Conservation (phyloP, 2,113 vertebrate species). For the Pseudorhombus dupliciocellatus region DNA sequence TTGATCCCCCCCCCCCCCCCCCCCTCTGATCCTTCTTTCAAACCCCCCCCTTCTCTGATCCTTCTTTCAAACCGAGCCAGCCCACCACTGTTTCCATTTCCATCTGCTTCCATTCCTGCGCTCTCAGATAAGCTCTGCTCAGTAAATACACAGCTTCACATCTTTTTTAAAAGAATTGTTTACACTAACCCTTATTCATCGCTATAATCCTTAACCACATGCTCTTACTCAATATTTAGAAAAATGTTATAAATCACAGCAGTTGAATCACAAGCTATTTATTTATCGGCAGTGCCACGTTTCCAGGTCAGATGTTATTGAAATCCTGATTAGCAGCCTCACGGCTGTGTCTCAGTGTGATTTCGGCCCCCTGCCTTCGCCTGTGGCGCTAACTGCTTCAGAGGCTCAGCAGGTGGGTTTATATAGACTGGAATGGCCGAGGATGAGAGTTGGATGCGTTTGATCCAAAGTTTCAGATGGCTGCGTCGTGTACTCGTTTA, state of each 20-base stretch:
- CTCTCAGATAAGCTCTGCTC: slow-evolving; percentile 49
- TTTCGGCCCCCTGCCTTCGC: slow-evolving; percentile 16
- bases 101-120: slow-evolving; percentile 57
- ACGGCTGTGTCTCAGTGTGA: slow-evolving; percentile 44
- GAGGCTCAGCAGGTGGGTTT: slow-evolving; percentile 19
- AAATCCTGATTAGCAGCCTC: slow-evolving; percentile 55
- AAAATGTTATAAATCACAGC: slow-evolving; percentile 26
- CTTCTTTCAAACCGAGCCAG: slow-evolving; percentile 54
- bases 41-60: slow-evolving; percentile 40
- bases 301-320: slow-evolving; percentile 57
- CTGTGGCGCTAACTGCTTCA: slow-evolving; percentile 36
- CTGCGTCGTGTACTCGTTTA: not conserved
- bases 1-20: slow-evolving; percentile 35
- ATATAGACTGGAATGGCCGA: no score
- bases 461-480: no score
- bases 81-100: slow-evolving; percentile 45
- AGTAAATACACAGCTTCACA: slow-evolving; percentile 18
- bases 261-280: slow-evolving; percentile 16
- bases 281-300: slow-evolving; percentile 30
- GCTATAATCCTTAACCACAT: slow-evolving; percentile 30
- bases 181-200: slow-evolving; percentile 24
- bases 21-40: slow-evolving; percentile 54
- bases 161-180: slow-evolving; percentile 12
- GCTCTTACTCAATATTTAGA: slow-evolving; percentile 51
- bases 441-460: not conserved